Evolutionary conservation across 2,113 vertebrate species (phyloP).

Genomic region (Xerus inauris): DNA sequence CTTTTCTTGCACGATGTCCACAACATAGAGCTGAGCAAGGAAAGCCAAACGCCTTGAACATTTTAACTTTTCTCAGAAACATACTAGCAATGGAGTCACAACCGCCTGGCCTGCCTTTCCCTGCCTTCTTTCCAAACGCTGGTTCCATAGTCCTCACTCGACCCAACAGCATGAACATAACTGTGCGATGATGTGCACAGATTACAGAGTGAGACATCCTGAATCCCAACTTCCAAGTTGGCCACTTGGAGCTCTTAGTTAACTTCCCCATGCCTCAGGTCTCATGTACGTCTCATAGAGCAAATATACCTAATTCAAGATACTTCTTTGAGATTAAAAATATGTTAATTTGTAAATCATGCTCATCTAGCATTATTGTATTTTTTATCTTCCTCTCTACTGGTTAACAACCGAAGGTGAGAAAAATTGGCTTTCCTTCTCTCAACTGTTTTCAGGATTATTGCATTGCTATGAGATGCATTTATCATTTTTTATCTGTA

Average conservation of each 20-base stretch:
- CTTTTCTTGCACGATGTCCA: neutral
- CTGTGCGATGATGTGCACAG: neutral
- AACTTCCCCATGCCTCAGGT: neutral
- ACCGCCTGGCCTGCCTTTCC: accelerated
- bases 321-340: neutral
- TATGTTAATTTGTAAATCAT: neutral
- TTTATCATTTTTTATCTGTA: neutral
- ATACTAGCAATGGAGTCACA: neutral
- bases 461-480: neutral
- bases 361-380: neutral
- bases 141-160: neutral
- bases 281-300: neutral
- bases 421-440: neutral
- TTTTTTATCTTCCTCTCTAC: neutral
- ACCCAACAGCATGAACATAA: neutral
- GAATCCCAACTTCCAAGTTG: neutral
- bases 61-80: neutral
- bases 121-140: neutral
- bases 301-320: neutral
- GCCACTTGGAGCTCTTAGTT: neutral
- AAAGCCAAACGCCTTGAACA: neutral
- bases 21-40: neutral
- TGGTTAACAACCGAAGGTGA: neutral
- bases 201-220: neutral
- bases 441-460: neutral